Percentiles rank a stretch among this genome's conserved stretches.
These are phyloP conservation scores for Cremastinae sp. DNA, from an alignment of 2,888 invertebrate species.

Conservation along the genomic window DNA sequence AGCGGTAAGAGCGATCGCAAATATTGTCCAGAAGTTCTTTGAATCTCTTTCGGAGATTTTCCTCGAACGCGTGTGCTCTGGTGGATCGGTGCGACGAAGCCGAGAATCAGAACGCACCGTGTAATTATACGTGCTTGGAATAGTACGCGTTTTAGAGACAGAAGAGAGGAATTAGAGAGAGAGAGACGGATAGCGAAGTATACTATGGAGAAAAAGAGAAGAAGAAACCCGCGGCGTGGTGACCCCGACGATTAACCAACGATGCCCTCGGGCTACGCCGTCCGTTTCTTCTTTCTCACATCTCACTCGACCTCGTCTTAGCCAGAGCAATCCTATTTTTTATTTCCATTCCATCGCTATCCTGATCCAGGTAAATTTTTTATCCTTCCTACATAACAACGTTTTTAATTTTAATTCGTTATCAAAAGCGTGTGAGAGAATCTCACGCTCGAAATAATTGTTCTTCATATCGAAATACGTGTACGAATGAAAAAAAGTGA, in stretches of 20 bases:
- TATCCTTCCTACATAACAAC: not conserved
- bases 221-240: constrained; percentile 54
- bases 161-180: constrained; percentile 25
- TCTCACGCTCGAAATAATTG: constrained; percentile 26
- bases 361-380: constrained; percentile 33
- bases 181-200: constrained; percentile 33
- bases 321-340: constrained; percentile 45
- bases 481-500: too few relatives aligned
- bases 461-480: too few relatives aligned
- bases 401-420: constrained; percentile 20
- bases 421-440: constrained; percentile 8
- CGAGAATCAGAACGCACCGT: constrained; percentile 59
- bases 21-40: not conserved
- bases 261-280: constrained; percentile 64
- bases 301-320: constrained; percentile 58
- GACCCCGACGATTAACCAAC: constrained; percentile 62
- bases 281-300: constrained; percentile 65
- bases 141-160: constrained; percentile 50
- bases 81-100: constrained; percentile 53
- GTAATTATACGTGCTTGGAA: constrained; percentile 63
- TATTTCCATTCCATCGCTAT: constrained; percentile 14
- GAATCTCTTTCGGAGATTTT: too few relatives aligned
- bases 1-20: not conserved
- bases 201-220: constrained; percentile 27
- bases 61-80: constrained; percentile 8